Conservation (phyloP, 30 jellyfish, hydroid and myxozoan species). For the Aurelia aurita region DNA sequence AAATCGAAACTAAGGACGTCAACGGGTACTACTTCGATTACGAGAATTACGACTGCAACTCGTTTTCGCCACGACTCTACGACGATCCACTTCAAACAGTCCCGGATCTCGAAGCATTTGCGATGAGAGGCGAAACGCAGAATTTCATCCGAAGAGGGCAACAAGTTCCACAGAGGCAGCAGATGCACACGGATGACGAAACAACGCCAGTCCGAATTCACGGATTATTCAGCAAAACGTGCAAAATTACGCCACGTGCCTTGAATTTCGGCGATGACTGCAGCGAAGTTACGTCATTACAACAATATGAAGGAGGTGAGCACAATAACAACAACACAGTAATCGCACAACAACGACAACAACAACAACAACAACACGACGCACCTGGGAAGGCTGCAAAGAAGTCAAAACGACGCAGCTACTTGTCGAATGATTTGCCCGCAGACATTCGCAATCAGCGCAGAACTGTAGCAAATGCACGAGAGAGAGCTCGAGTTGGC, state of each 20-base stretch:
- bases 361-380: too few species aligned
- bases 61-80: constrained; percentile 12
- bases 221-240: constrained; percentile 14
- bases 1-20: background rate
- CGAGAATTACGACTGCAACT: constrained; percentile 23
- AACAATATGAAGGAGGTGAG: background rate
- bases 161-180: constrained; percentile 38
- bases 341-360: too few species aligned
- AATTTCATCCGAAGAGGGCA: constrained; percentile 5
- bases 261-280: constrained; percentile 41
- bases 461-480: constrained; percentile 69
- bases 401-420: constrained; percentile 57
- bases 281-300: constrained; percentile 12
- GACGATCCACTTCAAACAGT: constrained; percentile 69
- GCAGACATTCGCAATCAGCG: constrained; percentile 62
- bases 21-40: background rate
- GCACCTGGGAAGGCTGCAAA: background rate
- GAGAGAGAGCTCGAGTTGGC: constrained; percentile 77
- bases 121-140: background rate
- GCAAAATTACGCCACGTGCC: constrained; percentile 57
- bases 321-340: too few species aligned
- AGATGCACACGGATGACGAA: constrained; percentile 9
- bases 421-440: constrained; percentile 60
- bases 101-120: constrained; percentile 58
- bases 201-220: constrained; percentile 56